These are phyloP conservation scores for Odontocolon sp. DNA, from an alignment of 2,888 invertebrate species.

Conservation along the genomic window DNA sequence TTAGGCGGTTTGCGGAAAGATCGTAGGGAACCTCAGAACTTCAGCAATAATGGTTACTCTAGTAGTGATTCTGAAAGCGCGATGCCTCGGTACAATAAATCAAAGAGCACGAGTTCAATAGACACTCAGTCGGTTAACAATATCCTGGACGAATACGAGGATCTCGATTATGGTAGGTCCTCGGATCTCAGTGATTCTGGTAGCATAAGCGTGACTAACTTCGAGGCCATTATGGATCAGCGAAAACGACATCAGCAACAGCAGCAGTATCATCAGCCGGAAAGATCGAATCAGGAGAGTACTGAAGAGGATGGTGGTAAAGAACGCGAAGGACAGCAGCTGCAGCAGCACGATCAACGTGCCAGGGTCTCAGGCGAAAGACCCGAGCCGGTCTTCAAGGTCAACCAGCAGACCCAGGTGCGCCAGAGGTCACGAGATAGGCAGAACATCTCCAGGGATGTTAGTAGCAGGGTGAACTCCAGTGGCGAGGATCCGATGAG, in stretches of 20 bases:
- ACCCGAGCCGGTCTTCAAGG: conserved; percentile 66
- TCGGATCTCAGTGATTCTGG: conserved; percentile 74
- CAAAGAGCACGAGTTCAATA: conserved; percentile 75
- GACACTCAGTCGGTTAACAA: conserved; percentile 77
- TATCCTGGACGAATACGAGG: conserved; percentile 76
- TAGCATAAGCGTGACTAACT: conserved; percentile 71
- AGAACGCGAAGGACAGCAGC: conserved; percentile 39
- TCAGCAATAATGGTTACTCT: conserved; percentile 67
- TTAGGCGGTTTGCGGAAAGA: conserved; percentile 55
- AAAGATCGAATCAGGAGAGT: conserved; percentile 37
- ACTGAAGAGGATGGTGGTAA: conserved; percentile 22
- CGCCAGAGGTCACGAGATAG: conserved; percentile 73
- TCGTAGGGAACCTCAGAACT: conserved; percentile 63
- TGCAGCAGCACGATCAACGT: conserved; percentile 44
- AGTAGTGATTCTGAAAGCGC: conserved; percentile 73
- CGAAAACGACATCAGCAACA: conserved; percentile 65
- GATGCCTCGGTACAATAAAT: conserved; percentile 66
- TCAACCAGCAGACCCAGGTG: conserved; percentile 74
- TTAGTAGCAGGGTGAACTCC: conserved; percentile 36
- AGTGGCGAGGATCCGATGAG: conserved; percentile 45
- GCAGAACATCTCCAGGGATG: conserved; percentile 48
- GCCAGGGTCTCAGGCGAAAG: conserved; percentile 47
- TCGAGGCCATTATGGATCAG: conserved; percentile 71
- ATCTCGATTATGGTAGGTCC: conserved; percentile 71
- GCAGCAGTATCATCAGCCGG: conserved; percentile 55